Evolutionary conservation across 2,797 vertebrate genomes (phyloP), one percentile per base, ranked within the genome.

Genomic region (Picus viridis): DNA sequence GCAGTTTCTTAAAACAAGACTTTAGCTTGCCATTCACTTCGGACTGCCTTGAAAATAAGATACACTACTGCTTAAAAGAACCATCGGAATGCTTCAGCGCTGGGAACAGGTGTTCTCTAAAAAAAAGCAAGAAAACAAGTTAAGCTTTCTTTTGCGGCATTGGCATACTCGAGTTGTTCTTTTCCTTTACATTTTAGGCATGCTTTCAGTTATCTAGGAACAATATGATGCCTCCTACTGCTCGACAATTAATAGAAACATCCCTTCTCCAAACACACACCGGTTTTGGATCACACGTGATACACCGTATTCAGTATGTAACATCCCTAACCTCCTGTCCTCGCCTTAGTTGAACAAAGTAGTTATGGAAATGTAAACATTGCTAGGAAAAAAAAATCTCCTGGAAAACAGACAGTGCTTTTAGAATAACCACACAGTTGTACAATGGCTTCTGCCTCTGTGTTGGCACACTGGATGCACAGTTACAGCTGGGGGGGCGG

Each of bases 101-200:
- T 99, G 98, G 98, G 99, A 97, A 99, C 99, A 94, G 99, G 99
- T 96, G 99, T 99, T 98, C 99, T 99, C 99, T 99, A 98, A 97
- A 98, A 98, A 86, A 96, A 97, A 97, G 97, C 97, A 97, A 97
- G 97, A 98, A 97, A 98, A 98, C 91, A 98, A 97, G 97, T 98
- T 98, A 98, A 98, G 97, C 96, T 97, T 97, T 97, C 97, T 97
- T 97, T 97, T 69, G 95, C 19, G 27, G 94, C 91, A 97, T 95
- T 93, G 81, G 70, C 94, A 97, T 94, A 96, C 92, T 88, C 16
- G 89, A 94, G 88, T 92, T 91, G 89, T 75, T 92, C 88, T 92
- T 96, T 94, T 89, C 97, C 97, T 94, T 94, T 94, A 96, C 62
- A 96, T 87, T 95, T 96, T 64, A 96, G 84, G 86, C 96, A 96